Percentiles rank a stretch among this genome's conserved stretches.
phyloP scores from a whole-genome alignment of 2,888 invertebrate species.

The Lasioglossum villosulum region DNA sequence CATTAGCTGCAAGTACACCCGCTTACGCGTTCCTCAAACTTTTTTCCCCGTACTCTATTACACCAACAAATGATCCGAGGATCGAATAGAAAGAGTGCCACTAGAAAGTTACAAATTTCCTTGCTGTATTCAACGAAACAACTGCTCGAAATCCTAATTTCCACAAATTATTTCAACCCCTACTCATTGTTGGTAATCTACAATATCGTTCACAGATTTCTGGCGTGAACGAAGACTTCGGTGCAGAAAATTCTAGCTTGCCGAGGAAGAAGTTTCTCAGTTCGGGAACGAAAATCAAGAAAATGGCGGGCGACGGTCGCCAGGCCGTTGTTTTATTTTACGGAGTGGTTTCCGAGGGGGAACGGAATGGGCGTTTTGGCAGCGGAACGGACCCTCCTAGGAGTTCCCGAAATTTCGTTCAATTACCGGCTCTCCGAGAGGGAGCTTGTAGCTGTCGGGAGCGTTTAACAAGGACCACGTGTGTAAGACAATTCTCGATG shows the following conservation, averaged over 20 bases:
- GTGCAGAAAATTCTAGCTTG: not conserved
- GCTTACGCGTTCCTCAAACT: slow-evolving; percentile 27
- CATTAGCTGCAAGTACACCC: slow-evolving; percentile 51
- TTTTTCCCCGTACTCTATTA: not conserved
- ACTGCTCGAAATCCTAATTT: not conserved
- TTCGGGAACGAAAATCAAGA: not conserved
- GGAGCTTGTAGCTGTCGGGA: slow-evolving; percentile 47
- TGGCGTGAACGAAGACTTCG: not conserved
- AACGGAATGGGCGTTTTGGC: slow-evolving; percentile 19
- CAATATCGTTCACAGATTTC: not conserved
- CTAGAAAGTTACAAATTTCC: not conserved
- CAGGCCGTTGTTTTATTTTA: not conserved
- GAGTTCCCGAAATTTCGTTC: slow-evolving; percentile 44
- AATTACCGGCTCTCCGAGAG: slow-evolving; percentile 40
- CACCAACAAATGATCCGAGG: slow-evolving; percentile 26
- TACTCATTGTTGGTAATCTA: not conserved
- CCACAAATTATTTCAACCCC: not conserved
- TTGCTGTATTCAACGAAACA: not conserved
- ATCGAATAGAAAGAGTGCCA: not conserved
- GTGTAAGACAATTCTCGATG: slow-evolving; percentile 61
- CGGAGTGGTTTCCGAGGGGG: slow-evolving; percentile 6
- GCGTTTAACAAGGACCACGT: slow-evolving; percentile 57
- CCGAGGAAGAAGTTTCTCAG: not conserved
- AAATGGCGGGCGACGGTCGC: not conserved
- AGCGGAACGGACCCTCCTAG: not conserved